Conservation (phyloP, 2,888 invertebrate species). For the Thera britannica region DNA sequence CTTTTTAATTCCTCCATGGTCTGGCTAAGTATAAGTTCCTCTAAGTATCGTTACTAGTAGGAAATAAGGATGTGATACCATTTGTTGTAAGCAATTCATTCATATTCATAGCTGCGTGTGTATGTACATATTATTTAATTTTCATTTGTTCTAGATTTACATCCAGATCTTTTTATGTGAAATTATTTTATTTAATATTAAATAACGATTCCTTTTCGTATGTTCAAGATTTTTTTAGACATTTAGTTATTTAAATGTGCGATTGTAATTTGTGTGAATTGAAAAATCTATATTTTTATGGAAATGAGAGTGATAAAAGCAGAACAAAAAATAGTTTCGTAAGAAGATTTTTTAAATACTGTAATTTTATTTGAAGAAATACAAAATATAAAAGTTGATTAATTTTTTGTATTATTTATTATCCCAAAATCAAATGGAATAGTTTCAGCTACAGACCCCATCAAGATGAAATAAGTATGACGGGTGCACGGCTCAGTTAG, state of each 20-base stretch:
- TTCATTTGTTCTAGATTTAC: slow-evolving; percentile 63
- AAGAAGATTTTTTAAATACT: slow-evolving; percentile 69
- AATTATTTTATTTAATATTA: slow-evolving; percentile 64
- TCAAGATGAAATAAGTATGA: no score
- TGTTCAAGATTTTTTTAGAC: slow-evolving; percentile 50
- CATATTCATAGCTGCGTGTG: slow-evolving; percentile 58
- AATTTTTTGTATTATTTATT: slow-evolving; percentile 42
- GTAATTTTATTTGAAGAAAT: slow-evolving; percentile 67
- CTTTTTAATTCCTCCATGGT: slow-evolving; percentile 60
- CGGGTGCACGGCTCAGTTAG: no score
- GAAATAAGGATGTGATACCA: slow-evolving; percentile 83
- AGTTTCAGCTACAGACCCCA: no score
- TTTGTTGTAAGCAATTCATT: slow-evolving; percentile 76
- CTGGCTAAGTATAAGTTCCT: slow-evolving; percentile 81
- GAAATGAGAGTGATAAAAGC: slow-evolving; percentile 67
- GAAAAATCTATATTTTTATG: slow-evolving; percentile 38
- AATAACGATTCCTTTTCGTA: slow-evolving; percentile 54
- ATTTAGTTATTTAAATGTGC: slow-evolving; percentile 25
- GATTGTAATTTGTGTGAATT: slow-evolving; percentile 18
- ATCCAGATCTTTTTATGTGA: slow-evolving; percentile 66
- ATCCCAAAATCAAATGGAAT: neutral
- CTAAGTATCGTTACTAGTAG: slow-evolving; percentile 73
- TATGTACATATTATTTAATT: slow-evolving; percentile 63
- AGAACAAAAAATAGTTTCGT: slow-evolving; percentile 73
- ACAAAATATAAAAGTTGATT: slow-evolving; percentile 75